Base-by-base conservation (phyloP, 2,888 invertebrate species). In the Thysanoteuthis rhombus region DNA sequence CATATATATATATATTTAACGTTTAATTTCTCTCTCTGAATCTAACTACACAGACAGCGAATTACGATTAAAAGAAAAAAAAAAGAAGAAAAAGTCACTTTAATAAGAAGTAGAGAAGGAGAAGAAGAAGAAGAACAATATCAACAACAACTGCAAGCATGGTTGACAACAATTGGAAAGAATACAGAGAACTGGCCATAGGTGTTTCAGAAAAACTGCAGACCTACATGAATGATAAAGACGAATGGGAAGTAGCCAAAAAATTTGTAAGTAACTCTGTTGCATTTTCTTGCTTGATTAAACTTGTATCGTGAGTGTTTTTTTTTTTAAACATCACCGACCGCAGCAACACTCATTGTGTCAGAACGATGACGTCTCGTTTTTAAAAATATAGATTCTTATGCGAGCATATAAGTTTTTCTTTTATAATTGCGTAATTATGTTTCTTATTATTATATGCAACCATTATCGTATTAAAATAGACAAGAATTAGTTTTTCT, bases 171-270 rank as follows among this genome's bases (percentile, higher is more conserved):
- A n/a, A 92, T 92, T 40, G 45, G 92, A 92, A 92, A n/a, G 92
- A 92, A 92, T 92, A 92, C 92, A 40, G 28, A 19, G 45, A 45
- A 45, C 22, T 92, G 19, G 92, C 92, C n/a, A 32, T 45, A 92
- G 92, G 36, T 16, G 92, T 92, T n/a, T 42, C 92, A 19, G 42
- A 45, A 2, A 92, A 92, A 45, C 92, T 92, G n/a, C 92, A 92
- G 42, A 92, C 39, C 28, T 92, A 92, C 36, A 45, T 92, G n/a
- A 92, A 92, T 32, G 92, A 92, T n/a, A 92, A 42, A 92, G 92
- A 92, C 12, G 92, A 45, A 45, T 92, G 92, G 92, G 92, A 92
- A 92, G 92, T 92, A n/a, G 92, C 92, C 32, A 92, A 92, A 92
- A 92, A 92, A 92, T 92, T 92, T 40, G 92, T 92, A 92, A 92